These are phyloP conservation scores for Gadus macrocephalus DNA, from an alignment of 2,113 vertebrate genomes.

Conservation along the genomic window DNA sequence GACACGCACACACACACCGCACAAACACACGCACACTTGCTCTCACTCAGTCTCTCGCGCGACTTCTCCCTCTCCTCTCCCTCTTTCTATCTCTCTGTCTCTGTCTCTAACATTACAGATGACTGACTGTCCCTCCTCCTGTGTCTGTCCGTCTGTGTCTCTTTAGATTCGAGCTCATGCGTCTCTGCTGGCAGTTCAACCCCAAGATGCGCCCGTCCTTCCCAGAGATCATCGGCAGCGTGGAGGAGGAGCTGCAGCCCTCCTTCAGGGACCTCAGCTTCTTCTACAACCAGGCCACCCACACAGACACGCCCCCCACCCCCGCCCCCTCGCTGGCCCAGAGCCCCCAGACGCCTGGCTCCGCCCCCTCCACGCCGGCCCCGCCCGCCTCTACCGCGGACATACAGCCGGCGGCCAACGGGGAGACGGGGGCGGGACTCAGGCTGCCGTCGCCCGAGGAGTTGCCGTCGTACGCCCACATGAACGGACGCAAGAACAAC, in stretches of 20 bases:
- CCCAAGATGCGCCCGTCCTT: slow-evolving; percentile 95
- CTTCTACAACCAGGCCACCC: slow-evolving; percentile 95
- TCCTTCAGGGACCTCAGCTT: slow-evolving; percentile 90
- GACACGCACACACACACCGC: slow-evolving; percentile 23
- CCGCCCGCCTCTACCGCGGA: slow-evolving; percentile 61
- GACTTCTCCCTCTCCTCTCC: too few relatives aligned
- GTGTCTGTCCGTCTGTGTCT: not conserved
- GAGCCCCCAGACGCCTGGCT: slow-evolving; percentile 30
- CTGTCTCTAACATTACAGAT: too few relatives aligned
- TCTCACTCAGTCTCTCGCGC: too few relatives aligned
- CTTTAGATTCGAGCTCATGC: slow-evolving; percentile 91
- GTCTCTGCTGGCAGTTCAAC: slow-evolving; percentile 99
- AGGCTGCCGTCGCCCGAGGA: slow-evolving; percentile 81
- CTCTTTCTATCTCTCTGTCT: too few relatives aligned
- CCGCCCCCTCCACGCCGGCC: slow-evolving; percentile 53
- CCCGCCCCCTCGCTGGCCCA: slow-evolving; percentile 7
- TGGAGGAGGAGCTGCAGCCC: slow-evolving; percentile 90
- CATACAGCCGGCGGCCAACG: slow-evolving; percentile 82
- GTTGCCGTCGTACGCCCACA: slow-evolving; percentile 90
- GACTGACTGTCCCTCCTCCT: too few relatives aligned
- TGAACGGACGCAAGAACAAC: slow-evolving; percentile 96
- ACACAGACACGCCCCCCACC: slow-evolving; percentile 36
- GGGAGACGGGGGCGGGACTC: slow-evolving; percentile 55
- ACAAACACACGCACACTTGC: too few relatives aligned
- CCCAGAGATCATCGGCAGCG: slow-evolving; percentile 91